Evolutionary conservation across 1,140 invertebrate genomes (phyloP), one percentile per base, ranked within the genome.

Genomic region (Hyphantria cunea): DNA sequence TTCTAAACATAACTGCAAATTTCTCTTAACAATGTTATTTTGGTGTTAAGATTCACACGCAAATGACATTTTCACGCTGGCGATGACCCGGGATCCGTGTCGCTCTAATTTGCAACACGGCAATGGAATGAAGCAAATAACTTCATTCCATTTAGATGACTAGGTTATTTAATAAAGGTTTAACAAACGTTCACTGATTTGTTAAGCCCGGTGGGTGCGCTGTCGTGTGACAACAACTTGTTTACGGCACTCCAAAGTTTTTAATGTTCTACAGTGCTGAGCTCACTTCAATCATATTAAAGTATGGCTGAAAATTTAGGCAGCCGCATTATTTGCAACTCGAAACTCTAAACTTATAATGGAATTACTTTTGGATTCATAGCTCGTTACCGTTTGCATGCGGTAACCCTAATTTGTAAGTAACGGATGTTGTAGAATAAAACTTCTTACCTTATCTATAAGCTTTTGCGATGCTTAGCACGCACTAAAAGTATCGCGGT

Each of bases 301-400:
- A 74, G 74, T 80, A 73, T 77, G 61, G 69, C 58, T 64, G 37
- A 78, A 82, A 72, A 77, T 83, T 80, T 70, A 76, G 70, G 67
- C 70, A 54, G 49, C 68, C 71, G 64, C 66, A 78, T 86, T 82
- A 82, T 83, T 83, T 84, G 78, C 72, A 78, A 78, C 72, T 78
- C 63, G 67, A 58, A 81, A 82, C 80, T 71, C 61, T 64, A 51
- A 85, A 89, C 76, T 86, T 86, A 78, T 86, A 87, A 87, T 89
- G 80, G 79, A 86, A 85, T 85, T 86, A 80, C 80, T 86, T 87
- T 87, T 76, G 76, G 84, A 86, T 84, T 82, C 79, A 83, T 80
- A 72, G 68, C 62, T 61, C 55, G 61, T 62, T 68, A 55, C 54
- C 58, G 66, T 55, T 56, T 73, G 70, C 69, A 77, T 76, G 63